Base-by-base conservation (phyloP, 2,113 vertebrate genomes). In the Coptodon bakossiorum region DNA sequence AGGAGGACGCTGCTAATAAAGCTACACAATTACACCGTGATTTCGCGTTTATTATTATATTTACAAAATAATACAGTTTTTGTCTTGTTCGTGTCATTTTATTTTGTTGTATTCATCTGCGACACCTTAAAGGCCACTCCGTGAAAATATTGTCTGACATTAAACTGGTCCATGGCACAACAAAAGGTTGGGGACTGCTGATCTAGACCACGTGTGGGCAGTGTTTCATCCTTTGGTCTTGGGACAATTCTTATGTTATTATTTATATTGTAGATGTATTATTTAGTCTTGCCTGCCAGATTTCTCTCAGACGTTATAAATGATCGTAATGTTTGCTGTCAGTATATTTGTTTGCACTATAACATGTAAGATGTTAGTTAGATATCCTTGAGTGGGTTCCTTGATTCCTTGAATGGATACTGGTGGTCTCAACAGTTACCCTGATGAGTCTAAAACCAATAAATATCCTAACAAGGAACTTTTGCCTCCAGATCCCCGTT, bases 211-310 rank as follows among this genome's bases (percentile, higher is more conserved):
- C n/a, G 6, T 66, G 31, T 66, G 31, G 61, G 31, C 3, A 66
- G 61, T n/a, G 61, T 36, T 66, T n/a, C 31, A n/a, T 36, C 61
- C 17, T 66, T n/a, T 38, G 10, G 17, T 66, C 61, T 38, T 66
- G 17, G 31, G 17, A 66, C 61, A 66, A 63, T 0, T 38, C 31
- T 66, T 66, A n/a, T 5, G 31, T 66, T 66, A 0, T 66, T n/a
- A 22, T 66, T 66, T 3, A 38, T n/a, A 66, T 38, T 1, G 36
- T 38, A 66, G 17, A 38, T 66, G 10, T 66, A 38, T 66, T 38
- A 38, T 66, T 66, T 66, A 34, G 4, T n/a, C 61, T 66, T 66
- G 34, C 10, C 34, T 66, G 1, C 0, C 61, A n/a, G 61, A 66
- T 66, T 66, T 66, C 9, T 63, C 59, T 19, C 59, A 34, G 59